Evolutionary conservation across 2,888 invertebrate genomes (phyloP).

Genomic region (Pseudeuparius sepicola): DNA sequence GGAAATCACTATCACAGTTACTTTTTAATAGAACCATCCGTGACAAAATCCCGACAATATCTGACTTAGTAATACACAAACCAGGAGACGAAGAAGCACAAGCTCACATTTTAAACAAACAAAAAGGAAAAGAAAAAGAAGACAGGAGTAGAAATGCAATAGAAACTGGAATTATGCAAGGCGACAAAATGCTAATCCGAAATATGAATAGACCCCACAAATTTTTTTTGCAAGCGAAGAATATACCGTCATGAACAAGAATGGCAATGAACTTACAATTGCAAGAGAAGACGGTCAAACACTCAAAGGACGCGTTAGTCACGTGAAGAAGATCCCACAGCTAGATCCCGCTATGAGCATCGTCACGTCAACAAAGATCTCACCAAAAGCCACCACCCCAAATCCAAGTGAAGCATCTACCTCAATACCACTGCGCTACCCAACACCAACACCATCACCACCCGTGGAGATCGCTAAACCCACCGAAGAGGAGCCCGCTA

Average conservation of each 20-base stretch:
- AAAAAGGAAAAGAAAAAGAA: conserved; percentile 24
- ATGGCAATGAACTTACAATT: too few species aligned
- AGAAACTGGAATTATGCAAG: conserved; percentile 14
- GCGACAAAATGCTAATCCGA: conserved; percentile 15
- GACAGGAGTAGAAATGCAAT: conserved; percentile 19
- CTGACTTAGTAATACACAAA: conserved; percentile 12
- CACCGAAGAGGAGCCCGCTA: conserved; percentile 4
- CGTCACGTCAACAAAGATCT: background rate
- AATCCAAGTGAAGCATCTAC: background rate
- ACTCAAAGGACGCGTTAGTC: conserved; percentile 14
- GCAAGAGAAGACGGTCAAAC: conserved; percentile 9
- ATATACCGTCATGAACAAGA: too few species aligned
- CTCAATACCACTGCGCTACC: background rate
- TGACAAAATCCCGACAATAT: conserved; percentile 23
- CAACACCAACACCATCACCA: background rate
- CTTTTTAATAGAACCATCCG: conserved; percentile 21
- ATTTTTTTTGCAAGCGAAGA: conserved; percentile 3
- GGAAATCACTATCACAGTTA: conserved; percentile 24
- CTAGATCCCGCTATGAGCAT: background rate
- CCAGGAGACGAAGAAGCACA: conserved; percentile 21
- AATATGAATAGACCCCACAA: conserved; percentile 15
- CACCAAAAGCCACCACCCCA: background rate
- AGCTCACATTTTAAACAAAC: conserved; percentile 21
- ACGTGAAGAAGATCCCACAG: conserved; percentile 11
- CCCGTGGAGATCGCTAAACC: background rate